Evolutionary conservation across 2,888 invertebrate species (phyloP), one percentile per base, ranked within the genome.

Genomic region (Spisula subtruncata): DNA sequence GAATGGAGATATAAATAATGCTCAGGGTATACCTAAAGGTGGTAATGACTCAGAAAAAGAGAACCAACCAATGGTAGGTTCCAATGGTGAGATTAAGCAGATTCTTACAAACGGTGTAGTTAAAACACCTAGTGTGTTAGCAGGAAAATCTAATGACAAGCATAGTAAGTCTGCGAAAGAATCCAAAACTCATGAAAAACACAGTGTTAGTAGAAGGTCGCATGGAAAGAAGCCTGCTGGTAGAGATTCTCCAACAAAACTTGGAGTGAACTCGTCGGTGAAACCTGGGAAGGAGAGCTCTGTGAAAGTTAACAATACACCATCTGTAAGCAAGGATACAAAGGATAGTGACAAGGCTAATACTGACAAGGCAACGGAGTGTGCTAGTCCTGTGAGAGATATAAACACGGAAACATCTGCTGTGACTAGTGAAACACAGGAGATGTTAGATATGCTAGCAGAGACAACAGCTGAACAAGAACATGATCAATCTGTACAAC

Each of bases 1-100:
- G 18, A 85, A 83, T 79, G 82, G 60, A n/a, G 89, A 85, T 29
- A 81, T 87, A 46, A 51, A 86, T 66, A 71, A 60, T 14, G 32
- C n/a, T 29, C 83, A 32, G 14, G 29, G 29, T n/a, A 75, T 88
- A 79, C 83, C 90, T 5, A 89, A 95, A 60, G 88, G 94, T n/a
- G 92, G 92, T 85, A 94, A 95, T 86, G 25, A 60, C n/a, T 75
- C 75, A 35, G 75, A 35, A 6, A 94, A 96, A 88, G 96, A 96
- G 87, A 96, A 96, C 87, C 93, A 90, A 83, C 95, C 95, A 29
- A 25, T 81, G 51, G 79, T 60, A 20, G 35, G 82, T 35, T 25
- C 75, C 6, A 54, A 54, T 0, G 80, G 35, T 56, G 80, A 85
- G 80, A 85, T 79, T 80, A 80, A 56, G 75, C 71, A 75, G n/a